Evolutionary conservation across 35 echinoderm and acorn worm genomes (phyloP), one percentile per base, ranked within the genome.

Genomic region (Holothuria glaberrima): DNA sequence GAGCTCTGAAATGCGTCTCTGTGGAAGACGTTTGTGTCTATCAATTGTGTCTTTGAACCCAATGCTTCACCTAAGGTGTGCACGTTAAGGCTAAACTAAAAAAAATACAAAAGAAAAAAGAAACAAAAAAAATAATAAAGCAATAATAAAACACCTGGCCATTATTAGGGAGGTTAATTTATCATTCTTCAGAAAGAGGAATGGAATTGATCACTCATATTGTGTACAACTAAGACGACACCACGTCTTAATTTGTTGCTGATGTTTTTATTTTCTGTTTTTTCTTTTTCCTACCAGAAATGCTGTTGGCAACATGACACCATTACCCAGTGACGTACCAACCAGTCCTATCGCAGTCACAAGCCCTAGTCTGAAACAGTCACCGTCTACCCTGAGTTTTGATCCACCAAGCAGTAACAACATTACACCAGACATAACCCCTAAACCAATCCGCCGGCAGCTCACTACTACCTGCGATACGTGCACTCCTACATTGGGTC

Each of bases 401-500:
- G 59, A 61, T 46, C 19, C 80, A 5, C 24, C 80, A 0, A 45
- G 38, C 9, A 84, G 80, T 20, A 48, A 56, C 13, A 56, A 84
- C 56, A 32, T 84, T 9, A 84, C 80, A 22, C 80, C 80, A 30
- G 80, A 84, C 26, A 63, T 84, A 24, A 84, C 80, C 57, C 80
- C 80, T 28, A 27, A 54, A 46, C 80, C 80, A 3, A 61, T 84
- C 52, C 25, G 80, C 7, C 80, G 80, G 33, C 80, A 84, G 46
- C 21, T 84, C 12, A 84, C 80, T 26, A 84, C 52, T 3, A 84
- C 80, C 4, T 60, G 80, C 34, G 80, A 84, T 31, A 57, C 44
- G 10, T 84, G 80, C 30, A 84, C 80, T 31, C 85, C 85, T 22
- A 87, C 85, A 62, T 24, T 87, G 21, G 85, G 85, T 26, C 85